These are phyloP conservation scores for Baronia brevicornis DNA, from an alignment of 2,888 invertebrate species.

Conservation along the genomic window DNA sequence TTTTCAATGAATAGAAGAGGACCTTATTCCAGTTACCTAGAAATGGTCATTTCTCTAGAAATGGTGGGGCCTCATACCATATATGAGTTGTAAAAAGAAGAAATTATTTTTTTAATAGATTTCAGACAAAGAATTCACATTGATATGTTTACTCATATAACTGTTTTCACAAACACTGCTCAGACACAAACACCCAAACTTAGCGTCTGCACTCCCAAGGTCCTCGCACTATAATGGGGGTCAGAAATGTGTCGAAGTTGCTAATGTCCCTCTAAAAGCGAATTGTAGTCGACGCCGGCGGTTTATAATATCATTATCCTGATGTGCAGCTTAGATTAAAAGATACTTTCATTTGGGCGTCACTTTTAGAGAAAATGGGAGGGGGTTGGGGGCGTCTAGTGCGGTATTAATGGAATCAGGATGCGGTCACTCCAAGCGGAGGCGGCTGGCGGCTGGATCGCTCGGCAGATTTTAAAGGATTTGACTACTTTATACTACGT, in stretches of 20 bases:
- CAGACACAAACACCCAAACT: too few relatives aligned
- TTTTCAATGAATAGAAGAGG: too few relatives aligned
- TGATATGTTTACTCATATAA: too few relatives aligned
- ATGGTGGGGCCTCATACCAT: too few relatives aligned
- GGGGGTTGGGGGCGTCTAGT: slow-evolving; percentile 22
- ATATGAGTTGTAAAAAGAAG: too few relatives aligned
- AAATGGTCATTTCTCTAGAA: too few relatives aligned
- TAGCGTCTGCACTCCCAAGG: too few relatives aligned
- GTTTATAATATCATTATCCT: slow-evolving; percentile 64
- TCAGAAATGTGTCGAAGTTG: slow-evolving; percentile 58
- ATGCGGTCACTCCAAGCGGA: slow-evolving; percentile 42
- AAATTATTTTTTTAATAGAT: too few relatives aligned
- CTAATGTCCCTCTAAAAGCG: slow-evolving; percentile 64
- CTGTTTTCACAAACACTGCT: too few relatives aligned
- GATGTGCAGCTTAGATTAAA: slow-evolving; percentile 61
- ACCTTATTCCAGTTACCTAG: too few relatives aligned
- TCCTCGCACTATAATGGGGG: slow-evolving; percentile 46
- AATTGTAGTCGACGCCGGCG: slow-evolving; percentile 58
- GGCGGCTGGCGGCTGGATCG: slow-evolving; percentile 28
- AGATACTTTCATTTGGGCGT: slow-evolving; percentile 46
- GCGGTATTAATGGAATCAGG: slow-evolving; percentile 51
- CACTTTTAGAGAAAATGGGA: slow-evolving; percentile 21
- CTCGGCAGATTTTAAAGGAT: slow-evolving; percentile 56
- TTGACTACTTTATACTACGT: slow-evolving; percentile 41
- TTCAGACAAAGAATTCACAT: too few relatives aligned